Evolutionary conservation across 1,140 invertebrate genomes (phyloP), one percentile per base, ranked within the genome.

Genomic region (Conus ventricosus): DNA sequence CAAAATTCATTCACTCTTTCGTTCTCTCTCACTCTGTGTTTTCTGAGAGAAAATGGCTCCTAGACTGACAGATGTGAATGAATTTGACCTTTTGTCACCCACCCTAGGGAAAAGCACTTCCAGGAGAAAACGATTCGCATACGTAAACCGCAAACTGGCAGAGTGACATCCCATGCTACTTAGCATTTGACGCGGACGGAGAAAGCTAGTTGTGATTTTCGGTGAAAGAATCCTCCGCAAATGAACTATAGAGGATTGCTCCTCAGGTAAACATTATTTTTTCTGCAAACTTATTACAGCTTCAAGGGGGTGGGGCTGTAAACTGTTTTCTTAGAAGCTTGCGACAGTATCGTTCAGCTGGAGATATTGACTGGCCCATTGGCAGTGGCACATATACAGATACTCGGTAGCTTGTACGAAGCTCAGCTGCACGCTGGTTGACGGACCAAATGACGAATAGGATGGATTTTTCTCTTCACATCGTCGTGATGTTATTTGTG

Each of bases 141-240:
- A 39, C 10, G 3, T 7, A 11, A 23, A 39, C 11, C 27, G 11
- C 7, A 17, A 27, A 15, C 39, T 54, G 81, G 8, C 20, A 84
- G 82, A 60, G 82, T 84, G 82, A 67, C n/a, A 7, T 84, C 82
- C 82, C 82, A 63, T 84, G 82, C 53, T 84, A 84, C 82, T 84
- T 84, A 84, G 82, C 82, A 84, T 84, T 84, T 54, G 51, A 81
- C 80, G 51, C 80, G 80, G 51, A 81, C 51, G 51, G 39, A 54
- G 17, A 23, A 23, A 53, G 25, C 4, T 20, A 53, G 20, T 13
- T 54, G 51, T 53, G 51, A 51, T 81, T 81, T 23, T 53, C 10
- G 39, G 27, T 81, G 80, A 11, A 81, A 15, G 54, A 81, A 60
- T 60, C 13, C 76, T 5, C 51, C 25, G 20, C 27, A 81, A 81